A percentile compares a stretch with the other conserved stretches of the same genome.
Conservation (phyloP, 1,140 invertebrate species). For the Sarcophaga bullata region DNA sequence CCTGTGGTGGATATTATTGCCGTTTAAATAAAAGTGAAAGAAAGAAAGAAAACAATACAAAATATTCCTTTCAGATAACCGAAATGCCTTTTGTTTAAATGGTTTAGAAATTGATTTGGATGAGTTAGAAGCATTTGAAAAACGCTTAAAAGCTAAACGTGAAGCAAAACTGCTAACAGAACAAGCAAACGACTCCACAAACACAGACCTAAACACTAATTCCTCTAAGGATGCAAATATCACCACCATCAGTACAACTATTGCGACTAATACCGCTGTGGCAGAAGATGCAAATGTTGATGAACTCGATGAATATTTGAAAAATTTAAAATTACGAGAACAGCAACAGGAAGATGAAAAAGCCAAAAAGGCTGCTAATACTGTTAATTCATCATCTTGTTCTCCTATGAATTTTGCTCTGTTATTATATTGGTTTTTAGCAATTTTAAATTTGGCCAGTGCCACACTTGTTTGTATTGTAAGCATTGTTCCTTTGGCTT, state of each 20-base stretch:
- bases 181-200: neutral
- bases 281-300: conserved; percentile 50
- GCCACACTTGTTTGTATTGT: conserved; percentile 61
- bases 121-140: conserved; percentile 62
- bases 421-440: conserved; percentile 64
- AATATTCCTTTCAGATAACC: conserved; percentile 58
- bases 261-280: neutral
- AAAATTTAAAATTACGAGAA: conserved; percentile 59
- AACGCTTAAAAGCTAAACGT: conserved; percentile 60
- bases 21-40: neutral
- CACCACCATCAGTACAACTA: neutral
- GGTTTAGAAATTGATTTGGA: conserved; percentile 66
- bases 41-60: neutral
- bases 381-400: neutral
- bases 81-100: conserved; percentile 64
- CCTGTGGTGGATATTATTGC: too few relatives aligned
- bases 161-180: conserved; percentile 47
- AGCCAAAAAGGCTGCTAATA: neutral
- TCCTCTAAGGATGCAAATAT: neutral
- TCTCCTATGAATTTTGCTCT: conserved; percentile 53
- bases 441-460: conserved; percentile 63
- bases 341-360: conserved; percentile 14
- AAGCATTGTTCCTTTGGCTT: conserved; percentile 53
- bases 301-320: conserved; percentile 63
- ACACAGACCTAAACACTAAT: neutral